Percentiles rank a stretch among this genome's conserved stretches.
Conservation (phyloP, 2,888 invertebrate genomes). For the Drosophila vallismaia region DNA sequence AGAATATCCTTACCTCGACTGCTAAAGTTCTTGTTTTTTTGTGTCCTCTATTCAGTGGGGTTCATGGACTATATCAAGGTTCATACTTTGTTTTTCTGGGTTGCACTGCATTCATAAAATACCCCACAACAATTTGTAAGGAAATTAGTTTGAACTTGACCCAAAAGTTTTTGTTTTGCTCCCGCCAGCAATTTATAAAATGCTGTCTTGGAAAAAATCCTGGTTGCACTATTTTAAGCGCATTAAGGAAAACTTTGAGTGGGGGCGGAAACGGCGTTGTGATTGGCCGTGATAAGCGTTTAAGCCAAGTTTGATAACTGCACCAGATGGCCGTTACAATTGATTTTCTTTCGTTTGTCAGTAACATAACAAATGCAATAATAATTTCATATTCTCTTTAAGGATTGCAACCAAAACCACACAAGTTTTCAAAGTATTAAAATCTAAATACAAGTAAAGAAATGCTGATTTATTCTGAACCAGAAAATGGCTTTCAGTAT, state of each 20-base stretch:
- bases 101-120: conserved; percentile 44
- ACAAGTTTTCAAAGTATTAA: no score
- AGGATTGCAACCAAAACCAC: no score
- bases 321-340: conserved; percentile 21
- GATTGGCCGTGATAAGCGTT: conserved; percentile 46
- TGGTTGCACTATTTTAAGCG: conserved; percentile 47
- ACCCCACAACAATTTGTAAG: conserved; percentile 52
- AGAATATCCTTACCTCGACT: conserved; percentile 8
- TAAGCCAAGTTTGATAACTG: conserved; percentile 58
- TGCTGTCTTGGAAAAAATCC: conserved; percentile 18
- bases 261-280: conserved; percentile 5
- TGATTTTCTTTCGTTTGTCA: no score
- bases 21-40: neutral
- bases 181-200: conserved; percentile 56
- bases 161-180: conserved; percentile 45
- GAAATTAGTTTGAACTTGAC: conserved; percentile 71
- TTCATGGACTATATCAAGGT: conserved; percentile 27
- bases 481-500: conserved; percentile 4
- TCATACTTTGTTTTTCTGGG: conserved; percentile 36
- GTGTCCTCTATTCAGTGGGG: neutral
- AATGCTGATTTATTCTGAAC: neutral
- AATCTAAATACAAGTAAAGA: neutral
- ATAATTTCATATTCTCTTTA: neutral
- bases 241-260: conserved; percentile 44
- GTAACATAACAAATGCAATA: neutral